Conservation (phyloP, 1,140 invertebrate species). For the Scaptomyza pallida region DNA sequence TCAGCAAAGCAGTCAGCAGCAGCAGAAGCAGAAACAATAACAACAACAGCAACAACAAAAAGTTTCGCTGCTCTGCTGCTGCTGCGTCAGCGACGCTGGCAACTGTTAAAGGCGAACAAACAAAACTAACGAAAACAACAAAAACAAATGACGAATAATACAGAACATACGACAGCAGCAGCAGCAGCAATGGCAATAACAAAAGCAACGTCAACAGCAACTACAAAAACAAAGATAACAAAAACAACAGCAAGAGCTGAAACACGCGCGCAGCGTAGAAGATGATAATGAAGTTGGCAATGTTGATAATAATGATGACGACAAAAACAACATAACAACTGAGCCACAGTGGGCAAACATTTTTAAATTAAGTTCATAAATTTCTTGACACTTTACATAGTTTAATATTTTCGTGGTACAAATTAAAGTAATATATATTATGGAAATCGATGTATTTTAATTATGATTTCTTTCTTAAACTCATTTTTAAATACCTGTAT, state of each 20-base stretch:
- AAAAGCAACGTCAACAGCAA: constrained; percentile 26
- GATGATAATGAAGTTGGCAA: constrained; percentile 69
- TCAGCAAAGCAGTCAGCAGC: too few relatives aligned
- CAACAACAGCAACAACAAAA: constrained; percentile 29
- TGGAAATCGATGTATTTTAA: too few relatives aligned
- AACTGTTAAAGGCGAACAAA: constrained; percentile 56
- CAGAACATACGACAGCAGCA: constrained; percentile 46
- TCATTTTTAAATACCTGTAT: too few relatives aligned
- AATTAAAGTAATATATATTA: too few relatives aligned
- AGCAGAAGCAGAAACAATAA: constrained; percentile 32
- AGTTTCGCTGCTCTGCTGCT: constrained; percentile 20
- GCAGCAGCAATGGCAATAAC: constrained; percentile 21
- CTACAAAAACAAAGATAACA: constrained; percentile 19
- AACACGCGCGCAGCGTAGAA: constrained; percentile 69
- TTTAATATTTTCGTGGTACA: too few relatives aligned
- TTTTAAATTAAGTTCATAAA: background rate
- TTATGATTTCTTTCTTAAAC: too few relatives aligned
- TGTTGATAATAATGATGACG: constrained; percentile 75
- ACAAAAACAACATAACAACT: constrained; percentile 71
- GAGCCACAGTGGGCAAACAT: constrained; percentile 45
- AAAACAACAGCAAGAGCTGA: constrained; percentile 43
- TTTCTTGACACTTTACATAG: background rate
- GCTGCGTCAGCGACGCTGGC: constrained; percentile 46
- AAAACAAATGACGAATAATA: constrained; percentile 55
- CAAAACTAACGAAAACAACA: constrained; percentile 55